Evolutionary conservation across 2,113 vertebrate genomes (phyloP), one percentile per base, ranked within the genome.

Genomic region (Salminus brasiliensis): DNA sequence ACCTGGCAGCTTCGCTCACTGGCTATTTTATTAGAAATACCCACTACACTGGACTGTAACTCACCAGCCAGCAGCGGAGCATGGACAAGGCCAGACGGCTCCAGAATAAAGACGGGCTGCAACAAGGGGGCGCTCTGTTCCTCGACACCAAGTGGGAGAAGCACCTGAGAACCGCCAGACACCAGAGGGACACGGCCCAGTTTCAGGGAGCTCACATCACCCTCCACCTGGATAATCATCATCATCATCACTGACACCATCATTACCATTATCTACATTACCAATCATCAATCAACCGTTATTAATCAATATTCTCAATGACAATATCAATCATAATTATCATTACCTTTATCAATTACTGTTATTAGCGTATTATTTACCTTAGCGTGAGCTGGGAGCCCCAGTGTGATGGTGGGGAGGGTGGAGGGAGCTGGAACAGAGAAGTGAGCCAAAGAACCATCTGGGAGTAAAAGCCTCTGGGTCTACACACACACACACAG

Each of bases 391-490:
- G 95, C 95, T 0, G 96, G 96, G 66, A 97, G 91, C 29, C 96
- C 97, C 88, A 97, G 92, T 0, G 96, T 96, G 92, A 97, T 95
- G 87, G 96, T 95, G 16, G 96, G 96, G 85, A 96, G 94, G 60
- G 95, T 92, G 84, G 94, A 93, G 0, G 93, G 85, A 45, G 92
- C 93, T 83, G 94, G 95, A 82, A 96, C 89, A 78, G 95, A 94
- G 83, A 96, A 95, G 84, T 96, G 96, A 43, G 91, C 77, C 8
- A 94, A 76, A 52, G 90, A 88, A 30, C 92, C 93, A 55, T 94
- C 92, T 88, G 90, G 88, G 21, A 93, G 89, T 73, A 94, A 88
- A 77, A 93, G 83, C 84, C 89, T 92, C 86, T 93, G 93, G 52
- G 91, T 88, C 91, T 94, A 78, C 2, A 74, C 78, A 82, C 23